Base-by-base conservation (phyloP, 1,140 invertebrate genomes). In the Lasioglossum albipes region DNA sequence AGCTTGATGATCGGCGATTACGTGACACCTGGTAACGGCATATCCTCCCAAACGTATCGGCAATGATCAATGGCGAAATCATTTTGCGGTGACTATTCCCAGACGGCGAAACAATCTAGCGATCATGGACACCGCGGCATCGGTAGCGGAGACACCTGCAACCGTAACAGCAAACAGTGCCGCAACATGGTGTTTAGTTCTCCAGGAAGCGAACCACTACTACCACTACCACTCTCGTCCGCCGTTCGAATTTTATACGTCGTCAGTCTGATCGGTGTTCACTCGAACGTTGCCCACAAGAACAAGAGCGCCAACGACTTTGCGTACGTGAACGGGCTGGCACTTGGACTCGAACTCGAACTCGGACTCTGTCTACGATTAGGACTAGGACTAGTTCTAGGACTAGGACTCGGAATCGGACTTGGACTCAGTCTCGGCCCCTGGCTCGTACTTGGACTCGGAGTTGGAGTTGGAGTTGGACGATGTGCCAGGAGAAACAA, bases 1-100 rank as follows among this genome's bases (percentile, higher is more conserved):
- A 96, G 95, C 91, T 94, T 96, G 87, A 96, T 97, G 96, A 97
- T 96, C 87, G 96, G 96, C 74, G 96, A 97, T 90, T 97, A 97
- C 91, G 95, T 96, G 72, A 94, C 95, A 74, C 94, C 95, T 52
- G 94, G 93, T 31, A 94, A 93, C 86, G 93, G 94, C 45, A 93
- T 95, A 82, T 91, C 94, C 67, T 92, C 93, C 75, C 94, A 94
- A 78, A 78, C 91, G 62, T 94, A 94, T 89, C 91, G 94, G 54
- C 94, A 94, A 93, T 94, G 91, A 93, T 92, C 89, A 71, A 88
- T 83, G 88, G 88, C 82, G 72, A 90, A 89, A 79, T 85, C 85
- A 67, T 89, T 84, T 82, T 84, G 83, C 61, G 84, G 36, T 41
- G 85, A 87, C 36, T 88, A 90, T 86, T 84, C 77, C 62, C 83